phyloP scores from a whole-genome alignment of 2,797 vertebrate genomes.

The Hippopotamyrus pictus region DNA sequence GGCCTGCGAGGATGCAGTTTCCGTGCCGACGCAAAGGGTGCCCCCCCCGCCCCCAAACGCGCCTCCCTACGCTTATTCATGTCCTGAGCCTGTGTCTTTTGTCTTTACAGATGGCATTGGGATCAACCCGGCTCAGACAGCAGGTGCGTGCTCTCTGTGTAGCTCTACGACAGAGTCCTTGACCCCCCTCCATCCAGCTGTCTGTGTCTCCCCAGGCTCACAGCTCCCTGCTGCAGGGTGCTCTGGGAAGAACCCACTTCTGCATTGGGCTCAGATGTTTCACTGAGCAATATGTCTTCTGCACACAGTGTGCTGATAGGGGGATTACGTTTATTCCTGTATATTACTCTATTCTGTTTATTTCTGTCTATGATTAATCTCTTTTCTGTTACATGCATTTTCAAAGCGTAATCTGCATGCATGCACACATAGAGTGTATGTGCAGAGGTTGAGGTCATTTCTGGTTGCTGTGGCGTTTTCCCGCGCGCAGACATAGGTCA shows the following conservation, averaged over 20 bases:
- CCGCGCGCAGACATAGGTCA: background rate
- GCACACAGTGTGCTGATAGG: background rate
- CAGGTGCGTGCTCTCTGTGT: constrained; percentile 68
- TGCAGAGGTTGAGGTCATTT: background rate
- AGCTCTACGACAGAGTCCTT: background rate
- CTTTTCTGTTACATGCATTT: background rate
- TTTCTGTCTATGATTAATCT: background rate
- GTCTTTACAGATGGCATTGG: constrained; percentile 83
- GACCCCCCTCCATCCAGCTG: background rate
- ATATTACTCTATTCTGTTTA: background rate
- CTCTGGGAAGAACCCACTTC: background rate
- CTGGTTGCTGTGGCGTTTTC: background rate
- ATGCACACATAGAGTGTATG: background rate
- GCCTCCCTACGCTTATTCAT: constrained; percentile 9
- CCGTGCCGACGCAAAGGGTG: background rate
- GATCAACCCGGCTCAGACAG: constrained; percentile 94
- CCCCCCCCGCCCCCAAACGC: background rate
- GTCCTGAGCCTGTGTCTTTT: constrained; percentile 19
- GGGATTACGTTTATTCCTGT: background rate
- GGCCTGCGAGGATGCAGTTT: background rate
- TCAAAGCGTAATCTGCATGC: background rate
- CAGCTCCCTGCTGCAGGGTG: background rate
- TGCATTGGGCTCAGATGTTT: background rate
- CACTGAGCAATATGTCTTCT: background rate
- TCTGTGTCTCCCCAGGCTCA: background rate